These are phyloP conservation scores for Patiria pectinifera DNA, from an alignment of 53 echinoderm and acorn worm species.

Conservation along the genomic window DNA sequence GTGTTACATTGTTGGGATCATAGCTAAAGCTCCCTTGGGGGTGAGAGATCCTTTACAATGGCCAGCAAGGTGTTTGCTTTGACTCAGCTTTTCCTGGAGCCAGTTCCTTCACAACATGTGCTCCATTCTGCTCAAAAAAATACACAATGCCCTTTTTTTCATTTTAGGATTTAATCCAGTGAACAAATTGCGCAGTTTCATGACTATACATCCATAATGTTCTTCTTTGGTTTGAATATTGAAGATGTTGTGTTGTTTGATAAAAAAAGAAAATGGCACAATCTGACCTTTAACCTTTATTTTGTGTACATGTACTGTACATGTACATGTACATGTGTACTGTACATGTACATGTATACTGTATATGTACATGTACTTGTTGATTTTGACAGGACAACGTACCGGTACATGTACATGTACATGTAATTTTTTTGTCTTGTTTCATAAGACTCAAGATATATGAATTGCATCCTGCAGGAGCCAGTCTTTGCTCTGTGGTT, in stretches of 20 bases:
- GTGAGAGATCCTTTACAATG: slow-evolving; percentile 25
- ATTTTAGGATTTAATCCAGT: neutral
- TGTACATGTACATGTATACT: neutral
- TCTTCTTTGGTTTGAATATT: neutral
- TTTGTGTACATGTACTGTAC: neutral
- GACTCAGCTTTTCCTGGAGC: slow-evolving; percentile 26
- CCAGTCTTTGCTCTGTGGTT: too few species aligned
- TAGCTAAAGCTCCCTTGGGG: neutral
- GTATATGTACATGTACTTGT: neutral
- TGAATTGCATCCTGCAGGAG: too few species aligned
- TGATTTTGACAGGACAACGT: neutral
- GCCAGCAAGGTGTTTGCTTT: slow-evolving; percentile 19
- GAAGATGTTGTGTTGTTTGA: neutral
- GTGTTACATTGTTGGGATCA: neutral
- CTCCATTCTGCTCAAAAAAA: neutral
- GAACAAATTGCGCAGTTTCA: neutral
- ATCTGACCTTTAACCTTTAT: too few species aligned
- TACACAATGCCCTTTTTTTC: neutral
- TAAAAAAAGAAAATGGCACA: too few species aligned
- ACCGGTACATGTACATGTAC: neutral
- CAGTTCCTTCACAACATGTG: neutral
- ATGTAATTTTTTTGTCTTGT: too few species aligned
- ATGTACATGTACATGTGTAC: neutral
- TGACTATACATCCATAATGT: neutral
- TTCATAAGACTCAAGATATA: too few species aligned